phyloP scores from a whole-genome alignment of 2,797 vertebrate species.

The Helarctos malayanus region DNA sequence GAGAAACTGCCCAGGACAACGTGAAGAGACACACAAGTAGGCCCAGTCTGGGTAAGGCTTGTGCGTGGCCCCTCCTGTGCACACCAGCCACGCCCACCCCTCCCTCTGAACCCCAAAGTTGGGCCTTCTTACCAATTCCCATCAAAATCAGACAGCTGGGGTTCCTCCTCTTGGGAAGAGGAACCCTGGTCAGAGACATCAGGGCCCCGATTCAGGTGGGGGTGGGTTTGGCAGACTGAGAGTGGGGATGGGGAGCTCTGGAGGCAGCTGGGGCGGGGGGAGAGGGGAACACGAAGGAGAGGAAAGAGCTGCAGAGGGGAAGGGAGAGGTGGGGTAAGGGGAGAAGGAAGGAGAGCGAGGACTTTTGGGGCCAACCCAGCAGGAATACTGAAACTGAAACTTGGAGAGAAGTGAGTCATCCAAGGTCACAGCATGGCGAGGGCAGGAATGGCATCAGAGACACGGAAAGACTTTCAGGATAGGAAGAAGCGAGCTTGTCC shows the following conservation, averaged over 20 bases:
- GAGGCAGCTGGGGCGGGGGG: not conserved
- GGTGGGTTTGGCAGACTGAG: not conserved
- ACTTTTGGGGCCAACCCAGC: not conserved
- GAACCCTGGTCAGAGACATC: not conserved
- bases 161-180: too few species aligned
- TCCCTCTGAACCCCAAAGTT: not conserved
- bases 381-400: not conserved
- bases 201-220: not conserved
- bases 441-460: not conserved
- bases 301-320: not conserved
- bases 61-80: not conserved
- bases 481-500: not conserved
- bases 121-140: not conserved
- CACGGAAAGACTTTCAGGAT: not conserved
- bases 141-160: not conserved
- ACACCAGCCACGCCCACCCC: not conserved
- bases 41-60: not conserved
- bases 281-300: not conserved
- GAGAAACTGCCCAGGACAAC: not conserved
- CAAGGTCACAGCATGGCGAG: not conserved
- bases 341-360: not conserved
- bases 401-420: not conserved
- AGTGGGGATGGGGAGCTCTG: not conserved
- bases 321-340: not conserved
- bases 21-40: not conserved